Evolutionary conservation across 2,113 vertebrate genomes (phyloP), one percentile per base, ranked within the genome.

Genomic region (Neomonachus schauinslandi): DNA sequence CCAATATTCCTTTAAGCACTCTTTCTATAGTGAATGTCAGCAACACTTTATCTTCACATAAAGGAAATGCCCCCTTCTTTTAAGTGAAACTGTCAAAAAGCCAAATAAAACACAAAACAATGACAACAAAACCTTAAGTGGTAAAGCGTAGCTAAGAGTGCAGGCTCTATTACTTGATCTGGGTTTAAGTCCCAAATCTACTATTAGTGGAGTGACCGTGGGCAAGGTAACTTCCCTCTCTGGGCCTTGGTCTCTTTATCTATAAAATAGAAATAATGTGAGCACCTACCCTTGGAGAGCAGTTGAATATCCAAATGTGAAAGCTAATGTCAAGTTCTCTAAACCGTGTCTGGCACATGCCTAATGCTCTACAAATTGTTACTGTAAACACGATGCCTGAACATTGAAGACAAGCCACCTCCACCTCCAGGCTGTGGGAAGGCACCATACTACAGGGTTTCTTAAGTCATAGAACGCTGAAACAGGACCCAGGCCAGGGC

Each of bases 121-220:
- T 15, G 14, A 65, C 7, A 33, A n/a, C 4, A 24, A 39, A 49
- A 33, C 33, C 7, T 55, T 24, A 11, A 49, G 24, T 31, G 8
- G 21, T n/a, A 21, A 61, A 16, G 28, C 1, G 1, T 3, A 6
- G 16, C 11, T 42, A 1, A 26, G 6, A 19, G n/a, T 1, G 21
- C 26, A 46, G 13, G 22, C 21, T 14, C 19, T 22, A 12, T 3
- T 18, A 6, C 12, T 9, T 46, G 33, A 53, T 46, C 59, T 6
- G 10, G 39, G 22, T 42, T 39, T 42, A 81, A 49, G 26, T 49
- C 63, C 31, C 46, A 3, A 39, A 1, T n/a, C 39, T 72, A 5
- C 22, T 19, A 1, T 16, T 15, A 22, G 26, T 1, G 36, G 55
- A 36, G 65, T 55, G 42, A 74, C 42, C 18, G 26, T 89, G 51